Evolutionary conservation across 2,797 vertebrate species (phyloP).

Genomic region (Pyrocephalus nanus): DNA sequence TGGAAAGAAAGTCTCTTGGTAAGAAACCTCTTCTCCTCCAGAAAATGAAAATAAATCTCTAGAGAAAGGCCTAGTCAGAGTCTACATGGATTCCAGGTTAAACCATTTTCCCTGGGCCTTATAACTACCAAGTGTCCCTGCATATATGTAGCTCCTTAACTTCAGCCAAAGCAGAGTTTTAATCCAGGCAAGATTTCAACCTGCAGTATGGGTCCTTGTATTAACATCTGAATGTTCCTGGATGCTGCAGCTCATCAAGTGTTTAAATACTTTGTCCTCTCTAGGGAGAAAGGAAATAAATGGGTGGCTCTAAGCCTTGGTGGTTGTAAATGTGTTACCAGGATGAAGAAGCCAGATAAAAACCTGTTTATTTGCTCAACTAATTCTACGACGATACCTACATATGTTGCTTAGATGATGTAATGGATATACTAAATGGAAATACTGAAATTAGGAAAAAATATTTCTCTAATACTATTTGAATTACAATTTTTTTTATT

Average conservation of each 20-base stretch:
- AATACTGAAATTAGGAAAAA: background rate
- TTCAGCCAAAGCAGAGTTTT: slow-evolving; percentile 45
- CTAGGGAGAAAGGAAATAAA: slow-evolving; percentile 31
- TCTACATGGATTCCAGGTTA: slow-evolving; percentile 49
- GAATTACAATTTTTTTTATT: background rate
- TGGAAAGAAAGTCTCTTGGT: slow-evolving; percentile 20
- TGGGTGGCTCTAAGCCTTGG: slow-evolving; percentile 3
- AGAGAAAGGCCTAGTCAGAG: slow-evolving; percentile 57
- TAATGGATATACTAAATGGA: background rate
- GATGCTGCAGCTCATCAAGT: slow-evolving; percentile 48
- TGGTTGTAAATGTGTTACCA: background rate
- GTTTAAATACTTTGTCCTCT: slow-evolving; percentile 27
- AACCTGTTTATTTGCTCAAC: background rate
- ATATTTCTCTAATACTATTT: background rate
- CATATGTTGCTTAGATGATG: background rate
- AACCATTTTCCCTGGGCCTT: slow-evolving; percentile 40
- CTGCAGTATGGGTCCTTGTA: background rate
- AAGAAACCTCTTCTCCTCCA: slow-evolving; percentile 22
- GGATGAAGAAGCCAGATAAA: background rate
- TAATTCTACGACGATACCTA: background rate
- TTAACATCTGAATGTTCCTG: slow-evolving; percentile 16
- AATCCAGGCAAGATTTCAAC: slow-evolving; percentile 52
- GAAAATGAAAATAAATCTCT: slow-evolving; percentile 61
- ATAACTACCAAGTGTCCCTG: background rate
- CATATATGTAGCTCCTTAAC: background rate